Base-by-base conservation (phyloP, 2,113 vertebrate genomes). In the Oenanthe melanoleuca region DNA sequence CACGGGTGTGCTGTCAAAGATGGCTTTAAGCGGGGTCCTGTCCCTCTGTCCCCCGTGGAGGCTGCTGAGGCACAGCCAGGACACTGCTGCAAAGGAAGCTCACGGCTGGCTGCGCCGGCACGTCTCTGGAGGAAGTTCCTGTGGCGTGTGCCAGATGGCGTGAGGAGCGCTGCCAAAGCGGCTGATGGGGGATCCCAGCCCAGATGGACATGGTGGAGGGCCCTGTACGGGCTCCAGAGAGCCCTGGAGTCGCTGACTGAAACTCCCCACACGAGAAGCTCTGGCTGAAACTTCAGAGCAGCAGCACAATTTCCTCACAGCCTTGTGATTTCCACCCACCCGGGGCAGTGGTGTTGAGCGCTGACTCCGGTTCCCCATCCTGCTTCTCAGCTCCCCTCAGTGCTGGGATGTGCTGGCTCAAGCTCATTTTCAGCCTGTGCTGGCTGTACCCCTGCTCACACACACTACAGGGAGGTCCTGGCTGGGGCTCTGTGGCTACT, bases 121-220 rank as follows among this genome's bases (percentile, higher is more conserved):
- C 6, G 1, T 63, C 92, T 73, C 72, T 49, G 88, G 90, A 80
- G 87, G 94, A 93, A 95, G 86, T 38, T 80, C 93, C 94, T 11
- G 16, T 14, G 23, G 95, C 0, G 65, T 42, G 73, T 83, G 92
- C 95, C 96, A 96, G 94, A 91, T 96, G 89, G 94, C 2, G 0
- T 34, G 73, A 90, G 84, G 73, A 91, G 74, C 22, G 5, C 56
- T 94, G 95, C 92, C 91, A 96, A 59, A 56, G 85, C 16, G 12
- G 80, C 93, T 92, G 90, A 92, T 40, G 86, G 91, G 92, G 92
- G 87, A 97, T 95, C 88, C 92, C 92, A 75, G 72, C 74, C 95
- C 95, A 96, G 88, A 95, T 83, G 94, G 94, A 93, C 88, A 10
- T 4, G 26, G 44, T 73, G 92, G 80, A 95, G 77, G 49, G 78